Base-by-base conservation (phyloP, 2,113 vertebrate species). In the Pundamilia nyererei region DNA sequence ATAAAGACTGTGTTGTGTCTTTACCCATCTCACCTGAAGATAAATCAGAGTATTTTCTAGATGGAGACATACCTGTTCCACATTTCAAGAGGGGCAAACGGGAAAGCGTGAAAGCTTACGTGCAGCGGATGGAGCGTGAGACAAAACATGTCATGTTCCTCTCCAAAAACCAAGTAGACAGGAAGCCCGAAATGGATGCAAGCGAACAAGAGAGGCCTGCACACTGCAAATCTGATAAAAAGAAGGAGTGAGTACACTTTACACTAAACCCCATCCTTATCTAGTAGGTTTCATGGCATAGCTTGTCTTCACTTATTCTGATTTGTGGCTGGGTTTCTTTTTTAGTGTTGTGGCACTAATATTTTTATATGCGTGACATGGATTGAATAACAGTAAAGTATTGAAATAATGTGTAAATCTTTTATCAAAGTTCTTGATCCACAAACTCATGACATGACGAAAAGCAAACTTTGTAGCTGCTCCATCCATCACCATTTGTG, bases 91-190 rank as follows among this genome's bases (percentile, higher is more conserved):
- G 93, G 87, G 81, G 90, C 7, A 96, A 93, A 51, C 7, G 72
- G 2, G 99, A 99, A 80, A 97, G 97, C 0, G 96, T 93, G 17
- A 86, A 24, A 1, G 94, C 96, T 2, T 99, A 97, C 7, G 0
- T 98, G 6, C 84, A 49, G 5, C 97, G 98, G 24, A 98, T 99
- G 98, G 94, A 97, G 9, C 95, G 88, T 51, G 98, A 97, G 93
- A 94, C 97, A 1, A 90, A 97, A 58, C 97, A 96, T 0, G 90
- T 98, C 35, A 87, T 97, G 1, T 99, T 99, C 91, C 97, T 98
- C 68, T 95, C 96, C 6, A 93, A 97, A 60, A 98, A 98, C 95
- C 98, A 98, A 94, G 49, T 84, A 3, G 93, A 94, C 38, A 88
- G 96, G 33, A 94, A 96, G 82, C 98, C 99, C 0, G 99, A 99